Percentiles rank a stretch among this genome's conserved stretches.
Evolutionary conservation across 2,888 invertebrate genomes (phyloP).

Genomic region (Julus scandinavius): DNA sequence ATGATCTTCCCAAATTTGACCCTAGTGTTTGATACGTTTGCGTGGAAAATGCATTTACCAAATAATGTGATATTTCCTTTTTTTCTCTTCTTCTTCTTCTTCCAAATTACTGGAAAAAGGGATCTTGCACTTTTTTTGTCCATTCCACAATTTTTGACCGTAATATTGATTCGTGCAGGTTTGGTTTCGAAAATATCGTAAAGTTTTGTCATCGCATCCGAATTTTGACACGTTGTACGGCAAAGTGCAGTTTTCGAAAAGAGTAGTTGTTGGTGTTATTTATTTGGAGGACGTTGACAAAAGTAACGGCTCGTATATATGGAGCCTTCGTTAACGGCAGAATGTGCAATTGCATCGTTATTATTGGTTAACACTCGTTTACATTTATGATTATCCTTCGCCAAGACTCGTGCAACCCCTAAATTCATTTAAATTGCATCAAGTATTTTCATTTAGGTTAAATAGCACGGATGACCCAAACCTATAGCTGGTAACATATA

Average conservation of each 20-base stretch:
- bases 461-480: not conserved
- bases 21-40: not conserved
- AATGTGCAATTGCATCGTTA: too few relatives aligned
- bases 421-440: not conserved
- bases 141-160: not conserved
- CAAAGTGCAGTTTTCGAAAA: slow-evolving; percentile 24
- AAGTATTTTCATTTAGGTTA: not conserved
- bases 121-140: not conserved
- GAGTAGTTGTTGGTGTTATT: not conserved
- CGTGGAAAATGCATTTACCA: slow-evolving; percentile 30
- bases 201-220: not conserved
- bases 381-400: not conserved
- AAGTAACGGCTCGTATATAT: not conserved
- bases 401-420: too few relatives aligned
- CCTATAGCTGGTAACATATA: not conserved
- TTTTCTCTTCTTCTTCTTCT: not conserved
- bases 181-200: not conserved
- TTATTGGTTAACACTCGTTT: too few relatives aligned
- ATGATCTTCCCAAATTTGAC: not conserved
- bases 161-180: not conserved
- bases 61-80: slow-evolving; percentile 13
- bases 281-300: not conserved
- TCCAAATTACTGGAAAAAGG: not conserved
- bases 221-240: not conserved
- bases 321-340: too few relatives aligned